These are phyloP conservation scores for Ochropleura plecta DNA, from an alignment of 2,888 invertebrate genomes.

Conservation along the genomic window DNA sequence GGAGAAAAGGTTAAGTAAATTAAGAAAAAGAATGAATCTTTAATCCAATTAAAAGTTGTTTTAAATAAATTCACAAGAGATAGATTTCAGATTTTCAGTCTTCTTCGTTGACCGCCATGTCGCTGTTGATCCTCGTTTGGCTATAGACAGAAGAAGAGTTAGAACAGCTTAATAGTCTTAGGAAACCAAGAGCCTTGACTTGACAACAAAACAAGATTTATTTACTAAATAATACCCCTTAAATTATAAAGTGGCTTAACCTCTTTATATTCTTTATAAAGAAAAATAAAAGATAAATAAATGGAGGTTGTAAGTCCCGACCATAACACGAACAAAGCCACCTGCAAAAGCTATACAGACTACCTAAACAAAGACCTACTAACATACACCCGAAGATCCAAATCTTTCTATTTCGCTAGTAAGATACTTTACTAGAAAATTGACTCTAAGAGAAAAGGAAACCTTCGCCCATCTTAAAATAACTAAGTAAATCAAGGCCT, in stretches of 20 bases:
- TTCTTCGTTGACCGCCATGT: not conserved
- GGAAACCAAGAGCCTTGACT: not conserved
- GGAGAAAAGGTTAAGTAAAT: not conserved
- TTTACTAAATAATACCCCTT: not conserved
- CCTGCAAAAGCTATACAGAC: not conserved
- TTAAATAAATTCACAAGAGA: not conserved
- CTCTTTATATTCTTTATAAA: too few relatives aligned
- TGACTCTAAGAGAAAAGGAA: not conserved
- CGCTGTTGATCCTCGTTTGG: constrained; percentile 2
- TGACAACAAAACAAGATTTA: not conserved
- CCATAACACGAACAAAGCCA: not conserved
- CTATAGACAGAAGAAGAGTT: constrained; percentile 36
- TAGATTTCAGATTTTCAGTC: constrained; percentile 9
- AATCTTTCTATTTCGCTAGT: not conserved
- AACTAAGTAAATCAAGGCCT: not conserved
- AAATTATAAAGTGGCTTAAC: not conserved
- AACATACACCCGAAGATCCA: not conserved
- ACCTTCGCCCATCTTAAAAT: not conserved
- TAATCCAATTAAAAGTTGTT: constrained; percentile 28
- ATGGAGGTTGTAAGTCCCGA: not conserved
- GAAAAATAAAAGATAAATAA: not conserved
- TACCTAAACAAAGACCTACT: not conserved
- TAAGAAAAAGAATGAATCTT: constrained; percentile 15
- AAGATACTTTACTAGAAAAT: not conserved
- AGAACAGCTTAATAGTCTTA: constrained; percentile 7